phyloP scores from a whole-genome alignment of 2,888 invertebrate genomes.

The Loripinus fragilis region DNA sequence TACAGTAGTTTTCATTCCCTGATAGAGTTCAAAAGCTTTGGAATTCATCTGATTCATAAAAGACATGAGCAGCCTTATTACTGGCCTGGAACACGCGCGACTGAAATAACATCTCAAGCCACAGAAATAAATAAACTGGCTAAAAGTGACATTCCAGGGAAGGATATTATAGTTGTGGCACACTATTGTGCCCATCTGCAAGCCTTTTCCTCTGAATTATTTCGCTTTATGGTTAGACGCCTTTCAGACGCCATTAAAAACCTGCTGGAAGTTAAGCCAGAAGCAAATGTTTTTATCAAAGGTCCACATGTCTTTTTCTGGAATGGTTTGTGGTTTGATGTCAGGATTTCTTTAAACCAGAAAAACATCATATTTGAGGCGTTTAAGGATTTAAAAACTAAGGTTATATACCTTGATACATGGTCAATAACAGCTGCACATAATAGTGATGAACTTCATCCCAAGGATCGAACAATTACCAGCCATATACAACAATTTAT shows the following conservation, averaged over 20 bases:
- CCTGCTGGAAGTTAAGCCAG: slow-evolving; percentile 2
- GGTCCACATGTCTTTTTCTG: slow-evolving; percentile 39
- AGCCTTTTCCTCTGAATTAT: slow-evolving; percentile 34
- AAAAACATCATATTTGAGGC: slow-evolving; percentile 39
- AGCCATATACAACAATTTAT: slow-evolving; percentile 50
- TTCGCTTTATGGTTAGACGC: slow-evolving; percentile 13
- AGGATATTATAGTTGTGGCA: too few species aligned
- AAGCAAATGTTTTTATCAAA: slow-evolving; percentile 40
- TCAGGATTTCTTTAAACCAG: slow-evolving; percentile 31
- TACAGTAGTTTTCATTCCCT: slow-evolving; percentile 25
- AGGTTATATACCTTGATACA: slow-evolving; percentile 42
- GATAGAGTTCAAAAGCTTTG: slow-evolving; percentile 20
- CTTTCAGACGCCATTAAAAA: slow-evolving; percentile 18
- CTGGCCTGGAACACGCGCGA: slow-evolving; percentile 27
- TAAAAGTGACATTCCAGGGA: too few species aligned
- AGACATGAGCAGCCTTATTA: slow-evolving; percentile 52
- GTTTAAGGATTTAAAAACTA: slow-evolving; percentile 31
- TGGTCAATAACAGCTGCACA: too few species aligned
- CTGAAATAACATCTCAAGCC: slow-evolving; percentile 32
- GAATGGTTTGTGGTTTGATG: slow-evolving; percentile 46
- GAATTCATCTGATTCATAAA: slow-evolving; percentile 29
- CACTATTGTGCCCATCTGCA: slow-evolving; percentile 1
- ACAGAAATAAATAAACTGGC: too few species aligned
- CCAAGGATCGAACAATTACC: slow-evolving; percentile 17
- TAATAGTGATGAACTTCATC: slow-evolving; percentile 36